Evolutionary conservation across 2,888 invertebrate species (phyloP).

Genomic region (Clunio marinus): DNA sequence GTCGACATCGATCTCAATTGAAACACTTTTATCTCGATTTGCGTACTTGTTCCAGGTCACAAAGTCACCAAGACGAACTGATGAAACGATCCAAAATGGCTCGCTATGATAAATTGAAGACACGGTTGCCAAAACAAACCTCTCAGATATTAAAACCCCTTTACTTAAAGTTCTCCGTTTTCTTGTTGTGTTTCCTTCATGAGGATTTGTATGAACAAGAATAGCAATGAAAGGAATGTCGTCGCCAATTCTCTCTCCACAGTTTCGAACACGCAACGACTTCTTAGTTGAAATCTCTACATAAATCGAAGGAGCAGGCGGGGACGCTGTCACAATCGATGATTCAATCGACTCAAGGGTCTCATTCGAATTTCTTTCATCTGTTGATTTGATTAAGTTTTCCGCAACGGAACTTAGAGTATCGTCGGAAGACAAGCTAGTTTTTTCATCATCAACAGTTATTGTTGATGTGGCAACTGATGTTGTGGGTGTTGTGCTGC

Average conservation of each 20-base stretch:
- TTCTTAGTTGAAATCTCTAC: slow-evolving; percentile 19
- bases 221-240: slow-evolving; percentile 41
- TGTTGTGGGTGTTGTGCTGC: slow-evolving; percentile 12
- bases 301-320: neutral
- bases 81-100: slow-evolving; percentile 42
- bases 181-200: slow-evolving; percentile 20
- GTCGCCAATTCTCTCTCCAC: slow-evolving; percentile 40
- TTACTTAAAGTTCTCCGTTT: slow-evolving; percentile 41
- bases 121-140: slow-evolving; percentile 42
- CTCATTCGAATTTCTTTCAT: neutral
- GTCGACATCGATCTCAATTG: slow-evolving; percentile 41
- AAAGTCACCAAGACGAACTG: slow-evolving; percentile 41
- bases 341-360: neutral
- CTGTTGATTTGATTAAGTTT: neutral
- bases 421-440: neutral
- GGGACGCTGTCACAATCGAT: neutral
- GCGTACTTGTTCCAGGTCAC: slow-evolving; percentile 40
- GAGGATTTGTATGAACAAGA: slow-evolving; percentile 41
- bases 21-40: slow-evolving; percentile 38
- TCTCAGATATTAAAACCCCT: slow-evolving; percentile 41
- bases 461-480: neutral
- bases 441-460: neutral
- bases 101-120: slow-evolving; percentile 42
- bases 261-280: slow-evolving; percentile 31
- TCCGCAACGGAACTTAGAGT: neutral